Evolutionary conservation across 2,113 vertebrate species (phyloP).

Genomic region (rat (Rattus norvegicus)): GRCr8 NC_086019.1:181683001-181683500

Average conservation of each 20-base stretch:
- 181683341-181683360: background rate
- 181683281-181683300: background rate
- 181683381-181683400: background rate
- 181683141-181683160: background rate
- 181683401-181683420: background rate
- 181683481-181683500: background rate
- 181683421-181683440: background rate
- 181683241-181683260: background rate
- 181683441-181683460: background rate
- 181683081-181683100: slow-evolving; percentile 20
- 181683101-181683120: background rate
- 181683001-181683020: background rate
- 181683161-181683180: background rate
- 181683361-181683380: background rate
- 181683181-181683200: background rate
- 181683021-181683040: too few relatives aligned
- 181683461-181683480: background rate
- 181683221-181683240: background rate
- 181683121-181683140: background rate
- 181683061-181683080: background rate
- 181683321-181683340: background rate
- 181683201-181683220: background rate
- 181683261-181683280: background rate
- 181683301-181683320: slow-evolving; percentile 17
- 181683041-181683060: background rate